Evolutionary conservation across 1,140 invertebrate genomes (phyloP).

Genomic region (Rhopalosiphum maidis): DNA sequence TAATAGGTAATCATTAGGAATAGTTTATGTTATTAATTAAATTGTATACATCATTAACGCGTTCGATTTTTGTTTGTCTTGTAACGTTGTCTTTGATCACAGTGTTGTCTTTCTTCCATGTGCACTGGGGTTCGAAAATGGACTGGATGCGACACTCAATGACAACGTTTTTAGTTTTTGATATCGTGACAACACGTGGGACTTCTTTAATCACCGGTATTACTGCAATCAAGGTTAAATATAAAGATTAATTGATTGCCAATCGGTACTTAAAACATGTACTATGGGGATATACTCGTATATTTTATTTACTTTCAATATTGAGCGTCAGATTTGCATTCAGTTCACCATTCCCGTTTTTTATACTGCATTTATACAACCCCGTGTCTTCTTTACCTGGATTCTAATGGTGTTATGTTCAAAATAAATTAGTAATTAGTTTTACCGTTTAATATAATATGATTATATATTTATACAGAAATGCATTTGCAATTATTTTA

Average conservation of each 20-base stretch:
- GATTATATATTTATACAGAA: not conserved
- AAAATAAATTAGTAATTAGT: not conserved
- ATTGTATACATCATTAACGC: conserved; percentile 74
- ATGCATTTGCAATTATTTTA: not conserved
- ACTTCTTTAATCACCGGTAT: conserved; percentile 92
- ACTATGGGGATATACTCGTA: not conserved
- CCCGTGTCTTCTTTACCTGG: conserved; percentile 94
- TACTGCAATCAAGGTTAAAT: conserved; percentile 69
- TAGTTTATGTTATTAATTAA: not conserved
- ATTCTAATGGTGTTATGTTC: conserved; percentile 67
- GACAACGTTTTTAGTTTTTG: conserved; percentile 87
- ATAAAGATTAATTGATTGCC: not conserved
- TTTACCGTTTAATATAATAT: not conserved
- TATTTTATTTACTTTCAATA: conserved; percentile 86
- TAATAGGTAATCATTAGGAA: not conserved
- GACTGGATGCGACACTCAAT: conserved; percentile 90
- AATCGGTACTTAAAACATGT: not conserved
- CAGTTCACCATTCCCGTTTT: conserved; percentile 93
- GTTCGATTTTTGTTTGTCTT: conserved; percentile 77
- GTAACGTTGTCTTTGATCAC: conserved; percentile 78
- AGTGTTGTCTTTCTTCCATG: conserved; percentile 85
- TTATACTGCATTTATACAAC: conserved; percentile 97
- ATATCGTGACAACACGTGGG: conserved; percentile 86
- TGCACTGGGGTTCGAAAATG: conserved; percentile 85
- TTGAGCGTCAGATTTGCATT: conserved; percentile 96